These are phyloP conservation scores for Gari tellinella DNA, from an alignment of 2,888 invertebrate genomes.

Conservation along the genomic window DNA sequence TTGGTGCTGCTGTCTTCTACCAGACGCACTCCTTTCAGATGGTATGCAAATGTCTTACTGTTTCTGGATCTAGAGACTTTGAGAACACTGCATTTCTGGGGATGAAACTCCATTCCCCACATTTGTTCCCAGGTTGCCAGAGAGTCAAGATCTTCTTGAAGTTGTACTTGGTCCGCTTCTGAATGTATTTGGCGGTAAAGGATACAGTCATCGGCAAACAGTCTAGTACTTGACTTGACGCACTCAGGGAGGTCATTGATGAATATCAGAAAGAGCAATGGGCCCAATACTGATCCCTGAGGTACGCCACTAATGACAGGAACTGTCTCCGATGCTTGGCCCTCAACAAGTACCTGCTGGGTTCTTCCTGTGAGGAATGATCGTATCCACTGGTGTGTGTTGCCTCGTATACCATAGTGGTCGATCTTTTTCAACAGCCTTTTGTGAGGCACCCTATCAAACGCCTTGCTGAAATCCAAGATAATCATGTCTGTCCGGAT, in stretches of 20 bases:
- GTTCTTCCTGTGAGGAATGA: constrained; percentile 18
- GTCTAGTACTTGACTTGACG: constrained; percentile 10
- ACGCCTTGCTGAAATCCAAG: constrained; percentile 33
- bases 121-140: constrained; percentile 14
- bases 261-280: constrained; percentile 12
- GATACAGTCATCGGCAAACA: constrained; percentile 27
- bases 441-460: constrained; percentile 21
- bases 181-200: constrained; percentile 15
- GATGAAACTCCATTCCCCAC: constrained; percentile 10
- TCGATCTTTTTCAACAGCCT: constrained; percentile 16
- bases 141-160: constrained; percentile 14
- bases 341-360: constrained; percentile 33
- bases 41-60: not conserved
- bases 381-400: constrained; percentile 15
- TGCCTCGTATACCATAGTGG: constrained; percentile 30
- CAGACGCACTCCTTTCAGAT: constrained; percentile 8
- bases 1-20: constrained; percentile 2
- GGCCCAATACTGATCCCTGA: constrained; percentile 19
- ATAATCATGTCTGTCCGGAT: constrained; percentile 28
- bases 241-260: constrained; percentile 13
- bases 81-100: constrained; percentile 30
- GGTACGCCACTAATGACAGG: constrained; percentile 36
- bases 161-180: constrained; percentile 1
- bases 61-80: constrained; percentile 18
- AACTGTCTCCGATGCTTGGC: constrained; percentile 13